A percentile compares a stretch with the other conserved stretches of the same genome.
Evolutionary conservation across 1,140 invertebrate genomes (phyloP).

Genomic region (Eciton burchellii): DNA sequence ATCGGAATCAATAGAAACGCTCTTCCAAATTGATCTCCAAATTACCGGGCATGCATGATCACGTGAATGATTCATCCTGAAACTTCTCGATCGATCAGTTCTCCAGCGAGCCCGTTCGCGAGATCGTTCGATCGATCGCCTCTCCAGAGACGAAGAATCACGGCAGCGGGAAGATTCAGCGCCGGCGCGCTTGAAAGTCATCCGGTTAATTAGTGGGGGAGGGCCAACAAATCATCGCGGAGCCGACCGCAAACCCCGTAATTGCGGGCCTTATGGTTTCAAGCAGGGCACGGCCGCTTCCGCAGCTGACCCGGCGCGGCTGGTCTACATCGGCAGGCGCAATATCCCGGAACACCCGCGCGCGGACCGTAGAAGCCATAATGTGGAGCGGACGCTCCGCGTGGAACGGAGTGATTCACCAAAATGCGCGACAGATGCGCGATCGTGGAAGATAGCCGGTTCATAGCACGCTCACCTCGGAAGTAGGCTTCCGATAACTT

Average conservation of each 20-base stretch:
- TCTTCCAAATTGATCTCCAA: no score
- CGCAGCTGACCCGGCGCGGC: slow-evolving; percentile 77
- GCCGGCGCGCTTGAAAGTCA: slow-evolving; percentile 69
- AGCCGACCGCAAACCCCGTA: slow-evolving; percentile 72
- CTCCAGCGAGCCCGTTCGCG: not conserved
- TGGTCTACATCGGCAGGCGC: slow-evolving; percentile 74
- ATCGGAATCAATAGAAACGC: no score
- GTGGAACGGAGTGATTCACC: slow-evolving; percentile 82
- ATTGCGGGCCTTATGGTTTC: slow-evolving; percentile 80
- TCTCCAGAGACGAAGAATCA: slow-evolving; percentile 57
- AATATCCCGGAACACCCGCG: slow-evolving; percentile 82
- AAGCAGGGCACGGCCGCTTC: slow-evolving; percentile 65
- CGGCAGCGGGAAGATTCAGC: slow-evolving; percentile 57
- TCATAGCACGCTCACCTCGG: slow-evolving; percentile 71
- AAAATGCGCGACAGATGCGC: slow-evolving; percentile 83
- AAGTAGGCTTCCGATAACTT: slow-evolving; percentile 75
- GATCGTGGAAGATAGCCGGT: slow-evolving; percentile 81
- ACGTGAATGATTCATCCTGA: not conserved
- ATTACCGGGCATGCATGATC: no score
- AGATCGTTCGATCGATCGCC: not conserved
- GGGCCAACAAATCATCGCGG: slow-evolving; percentile 79
- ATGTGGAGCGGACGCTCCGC: slow-evolving; percentile 76
- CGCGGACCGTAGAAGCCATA: slow-evolving; percentile 80
- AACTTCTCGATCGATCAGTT: not conserved
- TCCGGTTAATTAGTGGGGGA: slow-evolving; percentile 69